Evolutionary conservation across 2,797 vertebrate genomes (phyloP).

Genomic region (Hemitrygon akajei): DNA sequence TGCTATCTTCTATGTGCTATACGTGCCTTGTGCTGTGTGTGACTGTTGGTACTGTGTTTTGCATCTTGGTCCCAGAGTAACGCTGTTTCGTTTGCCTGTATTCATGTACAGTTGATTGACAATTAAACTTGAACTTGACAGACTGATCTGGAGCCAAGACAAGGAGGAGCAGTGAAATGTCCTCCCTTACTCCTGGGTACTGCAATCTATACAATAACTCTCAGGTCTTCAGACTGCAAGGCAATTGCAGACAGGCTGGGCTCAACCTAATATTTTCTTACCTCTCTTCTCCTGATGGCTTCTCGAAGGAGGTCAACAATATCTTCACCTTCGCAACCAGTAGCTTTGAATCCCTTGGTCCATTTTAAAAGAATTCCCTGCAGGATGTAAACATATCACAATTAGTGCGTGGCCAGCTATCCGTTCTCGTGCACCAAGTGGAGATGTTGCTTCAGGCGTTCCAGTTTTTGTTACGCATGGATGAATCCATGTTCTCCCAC

Average conservation of each 20-base stretch:
- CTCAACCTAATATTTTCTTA: slow-evolving; percentile 44
- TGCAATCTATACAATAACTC: background rate
- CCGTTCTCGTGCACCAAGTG: background rate
- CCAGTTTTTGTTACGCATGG: no score
- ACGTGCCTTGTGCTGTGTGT: no score
- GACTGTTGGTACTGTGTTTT: no score
- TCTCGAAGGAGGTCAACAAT: slow-evolving; percentile 81
- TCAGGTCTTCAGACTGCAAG: background rate
- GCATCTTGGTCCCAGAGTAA: no score
- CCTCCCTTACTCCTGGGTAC: background rate
- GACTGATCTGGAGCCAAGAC: no score
- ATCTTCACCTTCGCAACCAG: slow-evolving; percentile 81
- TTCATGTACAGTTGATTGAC: background rate
- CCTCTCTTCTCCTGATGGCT: slow-evolving; percentile 76
- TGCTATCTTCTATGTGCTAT: no score
- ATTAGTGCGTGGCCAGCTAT: background rate
- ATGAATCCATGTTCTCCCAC: background rate
- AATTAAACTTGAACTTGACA: background rate
- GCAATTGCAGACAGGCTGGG: background rate
- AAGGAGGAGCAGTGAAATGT: background rate
- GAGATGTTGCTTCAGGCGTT: background rate
- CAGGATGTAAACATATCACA: background rate
- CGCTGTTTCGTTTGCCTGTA: background rate
- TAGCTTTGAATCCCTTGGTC: slow-evolving; percentile 92
- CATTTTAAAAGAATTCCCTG: slow-evolving; percentile 88